These are phyloP conservation scores for Stegastes partitus DNA, from an alignment of 2,113 vertebrate genomes.

Conservation along the genomic window DNA sequence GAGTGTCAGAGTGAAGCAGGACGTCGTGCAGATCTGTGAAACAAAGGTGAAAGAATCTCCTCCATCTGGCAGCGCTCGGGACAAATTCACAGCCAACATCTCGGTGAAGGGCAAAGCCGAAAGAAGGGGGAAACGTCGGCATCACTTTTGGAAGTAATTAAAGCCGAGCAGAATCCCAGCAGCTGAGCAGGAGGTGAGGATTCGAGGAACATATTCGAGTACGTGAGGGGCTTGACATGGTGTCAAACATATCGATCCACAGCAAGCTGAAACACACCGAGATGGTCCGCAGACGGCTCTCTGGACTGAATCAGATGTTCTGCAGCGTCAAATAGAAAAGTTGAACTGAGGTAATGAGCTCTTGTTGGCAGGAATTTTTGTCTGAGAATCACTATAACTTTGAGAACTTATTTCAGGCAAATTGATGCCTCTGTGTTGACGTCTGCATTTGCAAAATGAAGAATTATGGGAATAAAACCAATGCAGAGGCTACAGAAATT, in stretches of 20 bases:
- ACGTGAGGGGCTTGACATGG: constrained; percentile 3
- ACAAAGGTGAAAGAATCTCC: constrained; percentile 37
- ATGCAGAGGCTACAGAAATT: too few species aligned
- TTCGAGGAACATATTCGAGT: neutral
- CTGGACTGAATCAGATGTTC: neutral
- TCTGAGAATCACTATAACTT: too few species aligned
- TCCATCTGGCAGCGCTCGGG: constrained; percentile 39
- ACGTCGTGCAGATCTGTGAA: constrained; percentile 11
- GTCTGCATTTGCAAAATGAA: too few species aligned
- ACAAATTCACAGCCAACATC: constrained; percentile 3
- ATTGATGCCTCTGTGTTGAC: too few species aligned
- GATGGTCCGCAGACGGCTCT: neutral
- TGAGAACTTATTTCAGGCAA: too few species aligned
- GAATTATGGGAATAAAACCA: too few species aligned
- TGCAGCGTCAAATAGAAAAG: too few species aligned
- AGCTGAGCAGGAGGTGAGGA: constrained; percentile 21
- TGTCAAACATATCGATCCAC: neutral
- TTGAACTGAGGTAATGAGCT: too few species aligned
- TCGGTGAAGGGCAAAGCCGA: neutral
- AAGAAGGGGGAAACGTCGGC: too few species aligned
- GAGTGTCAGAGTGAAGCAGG: constrained; percentile 24
- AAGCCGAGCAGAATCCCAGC: constrained; percentile 4
- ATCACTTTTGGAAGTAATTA: constrained; percentile 32
- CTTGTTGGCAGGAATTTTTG: too few species aligned
- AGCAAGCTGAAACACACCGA: neutral